Conservation (phyloP, 2,797 vertebrate species). For the Clarias pachynema region DNA sequence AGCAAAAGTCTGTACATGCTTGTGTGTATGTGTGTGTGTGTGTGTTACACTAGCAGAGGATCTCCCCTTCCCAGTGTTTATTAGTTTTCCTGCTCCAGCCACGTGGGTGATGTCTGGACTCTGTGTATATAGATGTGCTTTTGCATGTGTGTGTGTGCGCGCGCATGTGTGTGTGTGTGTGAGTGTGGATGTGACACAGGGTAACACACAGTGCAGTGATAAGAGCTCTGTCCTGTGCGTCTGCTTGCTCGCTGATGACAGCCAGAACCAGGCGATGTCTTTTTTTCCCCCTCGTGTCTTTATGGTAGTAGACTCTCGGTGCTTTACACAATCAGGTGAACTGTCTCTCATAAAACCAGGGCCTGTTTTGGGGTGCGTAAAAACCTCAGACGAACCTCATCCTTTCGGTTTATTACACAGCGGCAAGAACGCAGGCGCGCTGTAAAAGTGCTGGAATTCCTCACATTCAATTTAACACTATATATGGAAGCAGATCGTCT, state of each 20-base stretch:
- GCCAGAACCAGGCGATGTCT: slow-evolving; percentile 59
- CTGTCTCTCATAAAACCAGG: slow-evolving; percentile 44
- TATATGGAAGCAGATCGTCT: slow-evolving; percentile 35
- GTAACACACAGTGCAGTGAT: slow-evolving; percentile 68
- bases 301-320: slow-evolving; percentile 64
- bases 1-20: not conserved
- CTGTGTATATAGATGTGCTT: slow-evolving; percentile 30
- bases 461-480: slow-evolving; percentile 28
- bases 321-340: slow-evolving; percentile 3
- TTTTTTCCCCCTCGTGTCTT: slow-evolving; percentile 9
- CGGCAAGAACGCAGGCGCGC: slow-evolving; percentile 62
- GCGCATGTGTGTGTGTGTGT: slow-evolving; percentile 22
- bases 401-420: slow-evolving; percentile 69
- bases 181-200: not conserved
- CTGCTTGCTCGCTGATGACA: slow-evolving; percentile 68
- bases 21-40: slow-evolving; percentile 4
- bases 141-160: slow-evolving; percentile 33
- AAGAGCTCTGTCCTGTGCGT: slow-evolving; percentile 60
- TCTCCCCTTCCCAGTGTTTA: slow-evolving; percentile 36
- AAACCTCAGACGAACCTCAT: slow-evolving; percentile 63
- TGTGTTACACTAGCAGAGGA: slow-evolving; percentile 16
- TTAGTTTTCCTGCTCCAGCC: slow-evolving; percentile 37
- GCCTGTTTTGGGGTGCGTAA: slow-evolving; percentile 62
- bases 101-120: slow-evolving; percentile 38
- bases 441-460: slow-evolving; percentile 68